Evolutionary conservation across 2,797 vertebrate genomes (phyloP).

Genomic region (Novumbra hubbsi): DNA sequence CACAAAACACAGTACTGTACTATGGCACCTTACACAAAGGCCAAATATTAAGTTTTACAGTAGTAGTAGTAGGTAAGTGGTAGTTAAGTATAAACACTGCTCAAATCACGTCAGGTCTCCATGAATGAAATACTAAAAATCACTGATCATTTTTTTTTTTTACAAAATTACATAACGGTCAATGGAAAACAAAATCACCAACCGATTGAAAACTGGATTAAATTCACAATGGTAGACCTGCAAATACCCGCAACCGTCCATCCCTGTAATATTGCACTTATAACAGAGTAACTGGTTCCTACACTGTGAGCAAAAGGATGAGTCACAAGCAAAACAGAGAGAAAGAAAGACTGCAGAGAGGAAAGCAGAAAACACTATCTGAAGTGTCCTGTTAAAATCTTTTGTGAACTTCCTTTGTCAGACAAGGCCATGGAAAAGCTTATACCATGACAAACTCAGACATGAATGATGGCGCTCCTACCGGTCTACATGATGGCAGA

Average conservation of each 20-base stretch:
- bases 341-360: background rate
- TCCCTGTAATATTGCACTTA: conserved; percentile 19
- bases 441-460: background rate
- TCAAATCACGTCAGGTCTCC: too few species aligned
- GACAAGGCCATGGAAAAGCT: background rate
- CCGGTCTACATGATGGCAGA: background rate
- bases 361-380: background rate
- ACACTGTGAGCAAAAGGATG: conserved; percentile 17
- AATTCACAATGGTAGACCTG: too few species aligned
- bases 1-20: conserved; percentile 18
- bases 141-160: too few species aligned
- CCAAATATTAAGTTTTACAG: too few species aligned
- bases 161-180: conserved; percentile 33
- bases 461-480: conserved; percentile 6
- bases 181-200: too few species aligned
- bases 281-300: conserved; percentile 22
- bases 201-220: too few species aligned
- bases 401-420: background rate
- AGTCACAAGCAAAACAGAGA: conserved; percentile 5
- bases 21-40: too few species aligned
- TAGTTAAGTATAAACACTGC: too few species aligned
- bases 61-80: too few species aligned
- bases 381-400: background rate
- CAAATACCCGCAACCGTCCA: too few species aligned
- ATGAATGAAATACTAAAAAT: too few species aligned